Conservation (phyloP, 2,113 vertebrate species). For the Aspiorhynchus laticeps region DNA sequence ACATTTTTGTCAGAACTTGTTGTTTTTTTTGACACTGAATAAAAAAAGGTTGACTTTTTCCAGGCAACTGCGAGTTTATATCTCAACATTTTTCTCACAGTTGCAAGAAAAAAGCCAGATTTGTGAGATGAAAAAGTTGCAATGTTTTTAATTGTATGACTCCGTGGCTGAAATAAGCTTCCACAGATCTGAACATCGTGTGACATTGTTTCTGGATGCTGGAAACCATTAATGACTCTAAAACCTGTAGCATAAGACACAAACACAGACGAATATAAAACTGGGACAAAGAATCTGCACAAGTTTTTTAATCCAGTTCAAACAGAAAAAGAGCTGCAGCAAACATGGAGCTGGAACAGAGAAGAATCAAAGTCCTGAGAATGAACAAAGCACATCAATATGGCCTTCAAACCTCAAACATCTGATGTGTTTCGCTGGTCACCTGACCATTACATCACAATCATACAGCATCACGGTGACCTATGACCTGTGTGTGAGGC, state of each 20-base stretch:
- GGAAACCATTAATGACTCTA: not conserved
- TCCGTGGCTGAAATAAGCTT: too few relatives aligned
- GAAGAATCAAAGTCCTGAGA: not conserved
- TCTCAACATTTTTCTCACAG: too few relatives aligned
- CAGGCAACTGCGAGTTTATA: too few relatives aligned
- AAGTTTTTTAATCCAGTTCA: conserved; percentile 17
- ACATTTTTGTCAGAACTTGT: too few relatives aligned
- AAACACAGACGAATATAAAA: not conserved
- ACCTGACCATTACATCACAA: not conserved
- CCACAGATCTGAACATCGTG: too few relatives aligned
- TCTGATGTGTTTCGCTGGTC: not conserved
- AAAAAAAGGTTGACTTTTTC: too few relatives aligned
- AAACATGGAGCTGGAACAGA: conserved; percentile 11
- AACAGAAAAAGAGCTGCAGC: conserved; percentile 12
- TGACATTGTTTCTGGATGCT: not conserved
- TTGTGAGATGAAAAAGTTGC: too few relatives aligned
- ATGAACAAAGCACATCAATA: not conserved
- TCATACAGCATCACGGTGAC: not conserved
- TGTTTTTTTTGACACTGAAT: too few relatives aligned
- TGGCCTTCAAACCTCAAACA: not conserved
- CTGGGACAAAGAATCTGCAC: not conserved
- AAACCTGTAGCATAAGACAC: not conserved
- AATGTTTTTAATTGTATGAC: too few relatives aligned
- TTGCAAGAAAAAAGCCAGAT: too few relatives aligned
- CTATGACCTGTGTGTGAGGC: conserved; percentile 22